Evolutionary conservation across 2,797 vertebrate species (phyloP).

Genomic region (Xiphophorus birchmanni): DNA sequence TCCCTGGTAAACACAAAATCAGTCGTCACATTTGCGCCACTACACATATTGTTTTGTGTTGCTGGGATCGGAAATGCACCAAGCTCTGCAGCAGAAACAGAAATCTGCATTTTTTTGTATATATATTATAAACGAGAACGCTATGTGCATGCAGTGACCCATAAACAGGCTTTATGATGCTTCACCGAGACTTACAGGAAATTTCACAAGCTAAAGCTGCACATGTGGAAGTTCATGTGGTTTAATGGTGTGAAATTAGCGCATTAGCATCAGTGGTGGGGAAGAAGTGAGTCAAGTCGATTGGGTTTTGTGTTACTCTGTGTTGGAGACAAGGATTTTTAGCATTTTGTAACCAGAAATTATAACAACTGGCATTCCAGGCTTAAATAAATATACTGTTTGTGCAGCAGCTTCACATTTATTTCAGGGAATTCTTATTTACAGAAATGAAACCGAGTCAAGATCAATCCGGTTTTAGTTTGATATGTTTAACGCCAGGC

Average conservation of each 20-base stretch:
- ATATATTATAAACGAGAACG: neutral
- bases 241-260: constrained; percentile 34
- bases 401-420: neutral
- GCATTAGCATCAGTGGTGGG: neutral
- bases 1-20: constrained; percentile 79
- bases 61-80: neutral
- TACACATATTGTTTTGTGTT: neutral
- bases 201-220: constrained; percentile 10
- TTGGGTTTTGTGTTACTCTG: neutral
- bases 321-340: neutral
- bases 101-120: neutral
- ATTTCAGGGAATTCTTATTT: neutral
- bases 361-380: neutral
- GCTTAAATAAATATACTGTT: neutral
- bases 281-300: neutral
- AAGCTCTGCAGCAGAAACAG: neutral
- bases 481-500: neutral
- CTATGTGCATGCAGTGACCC: neutral
- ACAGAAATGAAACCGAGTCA: neutral
- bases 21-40: neutral
- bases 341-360: neutral
- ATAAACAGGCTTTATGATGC: neutral
- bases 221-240: constrained; percentile 30
- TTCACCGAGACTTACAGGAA: constrained; percentile 25
- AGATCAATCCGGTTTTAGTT: neutral